Conservation (phyloP, 2,888 invertebrate species). For the Tillus elongatus region DNA sequence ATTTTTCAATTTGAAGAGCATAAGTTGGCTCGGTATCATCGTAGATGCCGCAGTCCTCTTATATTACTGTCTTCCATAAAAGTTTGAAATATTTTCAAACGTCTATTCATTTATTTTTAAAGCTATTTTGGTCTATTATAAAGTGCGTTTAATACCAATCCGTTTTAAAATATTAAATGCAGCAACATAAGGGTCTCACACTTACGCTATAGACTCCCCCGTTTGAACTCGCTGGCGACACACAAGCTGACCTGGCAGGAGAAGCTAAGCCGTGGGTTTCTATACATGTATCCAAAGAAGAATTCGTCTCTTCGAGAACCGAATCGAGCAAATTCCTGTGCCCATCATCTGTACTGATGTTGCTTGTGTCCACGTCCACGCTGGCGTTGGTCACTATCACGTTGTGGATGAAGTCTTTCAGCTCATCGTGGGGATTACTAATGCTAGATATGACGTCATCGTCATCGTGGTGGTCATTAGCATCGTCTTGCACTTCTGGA, state of each 20-base stretch:
- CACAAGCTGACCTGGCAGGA: conserved; percentile 50
- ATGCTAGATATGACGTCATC: conserved; percentile 13
- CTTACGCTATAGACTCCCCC: conserved; percentile 82
- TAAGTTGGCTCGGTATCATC: too few relatives aligned
- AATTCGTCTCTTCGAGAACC: conserved; percentile 51
- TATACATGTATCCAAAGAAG: conserved; percentile 38
- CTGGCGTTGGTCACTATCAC: conserved; percentile 67
- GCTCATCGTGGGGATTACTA: conserved; percentile 23
- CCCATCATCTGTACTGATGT: conserved; percentile 45
- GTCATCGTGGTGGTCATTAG: conserved; percentile 9
- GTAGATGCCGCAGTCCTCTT: too few relatives aligned
- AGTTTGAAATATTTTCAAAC: too few relatives aligned
- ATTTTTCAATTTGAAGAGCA: too few relatives aligned
- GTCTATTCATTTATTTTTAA: too few relatives aligned
- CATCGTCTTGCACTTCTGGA: conserved; percentile 6
- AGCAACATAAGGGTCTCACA: conserved; percentile 19
- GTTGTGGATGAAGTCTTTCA: conserved; percentile 44
- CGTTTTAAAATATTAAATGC: too few relatives aligned
- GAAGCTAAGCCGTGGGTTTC: conserved; percentile 40
- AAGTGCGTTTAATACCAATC: too few relatives aligned
- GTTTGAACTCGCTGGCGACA: conserved; percentile 83
- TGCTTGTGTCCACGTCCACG: conserved; percentile 47
- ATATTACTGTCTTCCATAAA: too few relatives aligned
- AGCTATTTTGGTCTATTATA: too few relatives aligned
- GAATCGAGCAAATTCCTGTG: conserved; percentile 46